phyloP scores from a whole-genome alignment of 1,140 invertebrate genomes.

The Diabrotica virgifera region DNA sequence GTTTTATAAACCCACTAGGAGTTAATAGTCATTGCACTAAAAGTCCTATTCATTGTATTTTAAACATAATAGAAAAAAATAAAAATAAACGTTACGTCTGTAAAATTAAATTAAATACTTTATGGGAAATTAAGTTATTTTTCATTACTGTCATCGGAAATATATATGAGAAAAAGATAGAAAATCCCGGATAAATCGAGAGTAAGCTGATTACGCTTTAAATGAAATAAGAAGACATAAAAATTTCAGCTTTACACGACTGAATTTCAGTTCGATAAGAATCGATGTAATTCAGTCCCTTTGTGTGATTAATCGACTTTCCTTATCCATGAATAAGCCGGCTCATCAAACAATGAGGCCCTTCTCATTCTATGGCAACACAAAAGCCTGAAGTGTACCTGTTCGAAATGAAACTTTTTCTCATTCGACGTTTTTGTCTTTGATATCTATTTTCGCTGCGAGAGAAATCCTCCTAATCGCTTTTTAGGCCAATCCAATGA shows the following conservation, averaged over 20 bases:
- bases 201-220: constrained; percentile 4
- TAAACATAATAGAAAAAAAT: too few relatives aligned
- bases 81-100: too few relatives aligned
- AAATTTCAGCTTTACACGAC: constrained; percentile 12
- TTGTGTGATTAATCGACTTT: constrained; percentile 16
- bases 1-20: too few relatives aligned
- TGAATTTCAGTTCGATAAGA: constrained; percentile 15
- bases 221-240: constrained; percentile 13
- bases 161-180: neutral
- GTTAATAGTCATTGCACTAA: too few relatives aligned
- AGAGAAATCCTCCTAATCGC: neutral
- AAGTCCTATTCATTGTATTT: too few relatives aligned
- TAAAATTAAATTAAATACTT: too few relatives aligned
- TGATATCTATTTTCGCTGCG: neutral
- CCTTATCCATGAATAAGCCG: constrained; percentile 14
- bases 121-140: neutral
- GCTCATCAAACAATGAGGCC: constrained; percentile 10
- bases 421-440: constrained; percentile 8
- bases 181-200: neutral
- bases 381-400: constrained; percentile 9
- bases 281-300: constrained; percentile 13
- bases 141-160: neutral
- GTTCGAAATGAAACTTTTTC: constrained; percentile 10
- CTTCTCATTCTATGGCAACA: neutral
- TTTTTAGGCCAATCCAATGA: neutral